Conservation (phyloP, 2,113 vertebrate genomes). For the Gnathonemus longibarbis region DNA sequence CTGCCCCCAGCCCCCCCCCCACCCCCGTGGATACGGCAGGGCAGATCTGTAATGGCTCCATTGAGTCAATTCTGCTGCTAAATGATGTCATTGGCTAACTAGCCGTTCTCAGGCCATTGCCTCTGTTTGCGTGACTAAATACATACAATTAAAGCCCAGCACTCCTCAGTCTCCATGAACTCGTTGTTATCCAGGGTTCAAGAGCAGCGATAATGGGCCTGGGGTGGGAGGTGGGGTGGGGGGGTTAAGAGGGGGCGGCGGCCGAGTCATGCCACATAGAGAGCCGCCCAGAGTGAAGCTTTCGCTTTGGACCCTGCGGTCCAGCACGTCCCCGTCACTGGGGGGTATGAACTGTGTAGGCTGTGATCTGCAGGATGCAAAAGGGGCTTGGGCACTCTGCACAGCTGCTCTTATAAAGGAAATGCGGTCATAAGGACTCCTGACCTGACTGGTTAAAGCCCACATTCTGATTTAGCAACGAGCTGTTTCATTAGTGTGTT, state of each 20-base stretch:
- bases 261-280: slow-evolving; percentile 72
- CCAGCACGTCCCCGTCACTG: slow-evolving; percentile 33
- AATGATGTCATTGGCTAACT: slow-evolving; percentile 96
- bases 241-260: slow-evolving; percentile 44
- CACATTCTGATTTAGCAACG: background rate
- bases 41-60: slow-evolving; percentile 77
- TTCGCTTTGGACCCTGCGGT: slow-evolving; percentile 75
- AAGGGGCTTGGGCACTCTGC: background rate
- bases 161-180: slow-evolving; percentile 96
- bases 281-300: slow-evolving; percentile 80
- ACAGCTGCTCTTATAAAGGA: background rate
- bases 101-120: slow-evolving; percentile 98
- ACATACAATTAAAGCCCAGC: slow-evolving; percentile 98
- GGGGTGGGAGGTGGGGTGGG: slow-evolving; percentile 45
- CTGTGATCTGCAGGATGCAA: background rate
- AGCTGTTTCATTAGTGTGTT: background rate
- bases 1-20: slow-evolving; percentile 42
- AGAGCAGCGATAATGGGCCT: slow-evolving; percentile 96
- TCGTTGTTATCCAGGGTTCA: slow-evolving; percentile 99
- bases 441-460: background rate
- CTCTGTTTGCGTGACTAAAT: slow-evolving; percentile 99
- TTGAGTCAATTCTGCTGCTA: slow-evolving; percentile 81
- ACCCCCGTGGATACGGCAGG: slow-evolving; percentile 58
- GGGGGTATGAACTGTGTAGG: background rate
- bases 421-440: background rate